Base-by-base conservation (phyloP, 2,888 invertebrate species). In the Myathropa florea region DNA sequence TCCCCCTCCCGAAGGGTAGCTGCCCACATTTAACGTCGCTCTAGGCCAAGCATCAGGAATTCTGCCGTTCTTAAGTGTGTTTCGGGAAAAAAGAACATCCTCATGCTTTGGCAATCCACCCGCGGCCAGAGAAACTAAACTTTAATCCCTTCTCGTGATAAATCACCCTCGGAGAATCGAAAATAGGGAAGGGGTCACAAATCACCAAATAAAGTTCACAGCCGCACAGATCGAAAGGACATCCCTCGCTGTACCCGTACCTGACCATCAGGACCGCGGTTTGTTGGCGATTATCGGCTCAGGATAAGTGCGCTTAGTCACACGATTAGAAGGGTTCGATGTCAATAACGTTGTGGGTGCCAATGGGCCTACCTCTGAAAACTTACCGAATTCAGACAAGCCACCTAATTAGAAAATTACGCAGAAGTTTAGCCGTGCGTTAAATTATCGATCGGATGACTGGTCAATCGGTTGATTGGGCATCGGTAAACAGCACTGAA, bases 351-450 rank as follows among this genome's bases (percentile, higher is more conserved):
- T 18, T 46, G 46, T n/a, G 46, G 18, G 46, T 46, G 46, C 9
- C n/a, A 46, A 46, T 46, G 46, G 18, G 46, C 18, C 46, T 7
- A 4, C n/a, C 39, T 57, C 57, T 3, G 23, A 57, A 55, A 55
- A 55, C n/a, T n/a, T 18, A 3, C 14, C 12, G 28, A 39, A 7
- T 64, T 30, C 23, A 39, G 53, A 23, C 39, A 64, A 46, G 61
- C 61, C 39, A 67, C 24, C 21, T 85, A 81, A 85, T 81, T 76
- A 81, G 77, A 59, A 77, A 81, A 72, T 80, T 67, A 55, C 65
- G 67, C 67, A 46, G 77, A 81, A 46, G 84, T 63, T 68, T 59
- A 77, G 59, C 59, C 77, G 72, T 77, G 81, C 84, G 81, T 85
- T 81, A 85, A 85, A 81, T 85, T 71, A 64, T 59, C 59, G 63